Conservation (phyloP, 2,888 invertebrate genomes). For the Cephonodes hylas region DNA sequence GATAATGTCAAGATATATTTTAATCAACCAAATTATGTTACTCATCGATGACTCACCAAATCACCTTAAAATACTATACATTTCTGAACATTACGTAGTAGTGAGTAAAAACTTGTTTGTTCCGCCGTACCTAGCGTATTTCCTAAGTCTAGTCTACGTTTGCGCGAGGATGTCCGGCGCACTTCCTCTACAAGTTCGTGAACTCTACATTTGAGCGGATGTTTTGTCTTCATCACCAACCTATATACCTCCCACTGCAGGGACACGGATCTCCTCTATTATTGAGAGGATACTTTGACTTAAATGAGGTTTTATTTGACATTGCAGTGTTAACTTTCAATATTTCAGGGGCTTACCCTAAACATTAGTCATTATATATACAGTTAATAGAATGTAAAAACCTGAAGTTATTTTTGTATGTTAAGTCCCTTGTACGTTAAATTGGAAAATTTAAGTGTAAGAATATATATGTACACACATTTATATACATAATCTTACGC, state of each 20-base stretch:
- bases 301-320: neutral
- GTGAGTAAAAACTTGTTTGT: neutral
- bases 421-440: neutral
- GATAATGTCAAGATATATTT: no score
- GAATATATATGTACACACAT: neutral
- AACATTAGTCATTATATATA: neutral
- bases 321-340: neutral
- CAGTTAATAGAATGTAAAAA: neutral
- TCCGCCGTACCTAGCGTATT: neutral
- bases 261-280: no score
- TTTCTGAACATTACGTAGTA: neutral
- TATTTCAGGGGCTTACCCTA: neutral
- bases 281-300: no score
- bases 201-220: conserved; percentile 1
- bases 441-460: neutral
- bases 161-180: neutral
- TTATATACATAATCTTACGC: no score
- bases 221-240: neutral
- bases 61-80: neutral
- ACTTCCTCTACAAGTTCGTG: neutral
- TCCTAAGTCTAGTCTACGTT: neutral
- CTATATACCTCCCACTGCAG: no score
- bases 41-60: neutral
- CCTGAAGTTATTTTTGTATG: neutral
- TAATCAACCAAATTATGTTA: no score